Percentiles rank a stretch among this genome's conserved stretches.
Evolutionary conservation across 2,113 vertebrate genomes (phyloP).

Genomic region (Halichoeres trimaculatus): DNA sequence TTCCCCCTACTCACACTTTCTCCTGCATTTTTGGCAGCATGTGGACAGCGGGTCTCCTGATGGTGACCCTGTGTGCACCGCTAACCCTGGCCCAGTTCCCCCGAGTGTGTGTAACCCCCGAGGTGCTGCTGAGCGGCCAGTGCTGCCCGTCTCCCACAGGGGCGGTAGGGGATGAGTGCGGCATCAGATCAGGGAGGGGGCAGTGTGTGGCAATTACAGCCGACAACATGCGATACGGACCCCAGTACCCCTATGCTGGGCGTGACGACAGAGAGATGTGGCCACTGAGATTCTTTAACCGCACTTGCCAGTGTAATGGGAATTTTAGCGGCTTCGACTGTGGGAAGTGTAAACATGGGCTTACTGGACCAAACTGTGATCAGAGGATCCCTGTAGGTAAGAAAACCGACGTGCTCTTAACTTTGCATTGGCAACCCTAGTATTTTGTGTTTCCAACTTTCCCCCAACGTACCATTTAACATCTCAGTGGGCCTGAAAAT

Average conservation of each 20-base stretch:
- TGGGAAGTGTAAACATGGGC: constrained; percentile 87
- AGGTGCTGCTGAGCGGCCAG: constrained; percentile 84
- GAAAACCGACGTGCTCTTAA: constrained; percentile 73
- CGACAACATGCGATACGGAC: constrained; percentile 88
- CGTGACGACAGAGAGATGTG: constrained; percentile 92
- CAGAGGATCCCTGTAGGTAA: constrained; percentile 87
- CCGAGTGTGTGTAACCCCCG: constrained; percentile 84
- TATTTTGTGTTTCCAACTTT: background rate
- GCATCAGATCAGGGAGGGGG: constrained; percentile 87
- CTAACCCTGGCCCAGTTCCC: constrained; percentile 87
- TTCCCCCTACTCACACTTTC: background rate
- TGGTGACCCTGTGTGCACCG: constrained; percentile 57
- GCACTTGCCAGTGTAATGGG: constrained; percentile 89
- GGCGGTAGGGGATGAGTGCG: constrained; percentile 86
- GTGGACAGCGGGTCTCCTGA: constrained; percentile 49
- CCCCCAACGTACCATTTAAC: background rate
- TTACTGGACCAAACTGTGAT: constrained; percentile 88
- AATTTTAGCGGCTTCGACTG: constrained; percentile 93
- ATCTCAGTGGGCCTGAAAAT: constrained; percentile 10
- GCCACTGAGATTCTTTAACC: constrained; percentile 93
- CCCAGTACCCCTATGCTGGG: constrained; percentile 91
- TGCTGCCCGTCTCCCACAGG: constrained; percentile 90
- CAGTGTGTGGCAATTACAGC: constrained; percentile 84
- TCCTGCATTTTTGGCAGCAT: constrained; percentile 43
- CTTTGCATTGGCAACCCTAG: constrained; percentile 2